phyloP scores from a whole-genome alignment of 1,140 invertebrate genomes.

The Nasonia vitripennis region DNA sequence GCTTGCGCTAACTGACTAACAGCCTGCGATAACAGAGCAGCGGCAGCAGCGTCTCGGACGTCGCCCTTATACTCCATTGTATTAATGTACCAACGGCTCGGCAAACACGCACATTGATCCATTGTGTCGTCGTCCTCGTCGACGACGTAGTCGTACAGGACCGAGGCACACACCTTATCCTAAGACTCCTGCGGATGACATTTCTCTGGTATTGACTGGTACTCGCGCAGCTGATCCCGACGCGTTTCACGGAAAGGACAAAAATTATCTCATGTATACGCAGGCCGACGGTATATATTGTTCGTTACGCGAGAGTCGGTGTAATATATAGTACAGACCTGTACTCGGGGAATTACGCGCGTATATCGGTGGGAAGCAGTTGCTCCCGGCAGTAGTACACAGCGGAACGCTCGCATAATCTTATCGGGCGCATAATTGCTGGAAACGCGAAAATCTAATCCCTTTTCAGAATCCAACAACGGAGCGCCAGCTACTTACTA shows the following conservation, averaged over 20 bases:
- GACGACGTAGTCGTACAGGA: too few relatives aligned
- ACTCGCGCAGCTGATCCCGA: background rate
- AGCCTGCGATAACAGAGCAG: background rate
- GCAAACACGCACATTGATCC: background rate
- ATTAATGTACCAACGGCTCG: background rate
- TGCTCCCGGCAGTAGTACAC: background rate
- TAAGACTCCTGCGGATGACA: background rate
- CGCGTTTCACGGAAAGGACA: background rate
- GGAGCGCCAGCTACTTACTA: background rate
- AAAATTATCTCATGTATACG: background rate
- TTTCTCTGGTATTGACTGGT: background rate
- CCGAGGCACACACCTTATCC: background rate
- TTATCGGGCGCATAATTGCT: slow-evolving; percentile 8
- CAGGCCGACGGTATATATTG: too few relatives aligned
- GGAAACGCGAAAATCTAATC: background rate
- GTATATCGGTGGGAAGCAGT: background rate
- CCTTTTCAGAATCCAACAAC: slow-evolving; percentile 16
- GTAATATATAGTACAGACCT: too few relatives aligned
- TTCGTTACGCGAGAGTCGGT: too few relatives aligned
- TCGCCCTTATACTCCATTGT: slow-evolving; percentile 16
- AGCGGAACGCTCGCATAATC: background rate
- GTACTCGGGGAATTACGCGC: too few relatives aligned
- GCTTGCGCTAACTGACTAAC: slow-evolving; percentile 38
- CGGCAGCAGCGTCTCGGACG: background rate
- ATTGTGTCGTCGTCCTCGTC: background rate